phyloP scores from a whole-genome alignment of 2,113 vertebrate species.

The Excalfactoria chinensis region DNA sequence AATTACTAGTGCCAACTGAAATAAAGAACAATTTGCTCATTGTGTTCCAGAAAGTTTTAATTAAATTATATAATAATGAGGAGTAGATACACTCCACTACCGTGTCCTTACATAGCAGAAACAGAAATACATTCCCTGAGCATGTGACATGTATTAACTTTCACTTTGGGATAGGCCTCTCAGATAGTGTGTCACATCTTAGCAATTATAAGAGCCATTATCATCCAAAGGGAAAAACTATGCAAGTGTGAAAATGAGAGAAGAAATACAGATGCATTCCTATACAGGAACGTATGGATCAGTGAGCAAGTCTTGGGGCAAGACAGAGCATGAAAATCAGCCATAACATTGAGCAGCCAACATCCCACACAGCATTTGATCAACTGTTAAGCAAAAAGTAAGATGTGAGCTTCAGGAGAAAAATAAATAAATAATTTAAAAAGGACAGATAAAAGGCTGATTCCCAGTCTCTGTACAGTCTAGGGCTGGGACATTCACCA shows the following conservation, averaged over 20 bases:
- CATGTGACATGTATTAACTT: background rate
- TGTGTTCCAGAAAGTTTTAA: background rate
- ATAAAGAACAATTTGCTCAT: background rate
- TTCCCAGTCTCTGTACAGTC: background rate
- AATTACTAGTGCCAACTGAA: background rate
- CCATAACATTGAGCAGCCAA: background rate
- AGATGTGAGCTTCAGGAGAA: background rate
- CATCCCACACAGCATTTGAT: background rate
- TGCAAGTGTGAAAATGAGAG: conserved; percentile 44
- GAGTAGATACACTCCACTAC: background rate
- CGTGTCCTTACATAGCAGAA: background rate
- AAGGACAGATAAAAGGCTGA: background rate
- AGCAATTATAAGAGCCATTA: conserved; percentile 23
- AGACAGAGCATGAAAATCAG: conserved; percentile 21
- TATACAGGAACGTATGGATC: background rate
- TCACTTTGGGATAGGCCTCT: background rate
- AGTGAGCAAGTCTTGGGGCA: conserved; percentile 13
- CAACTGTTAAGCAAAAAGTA: background rate
- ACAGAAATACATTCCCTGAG: background rate
- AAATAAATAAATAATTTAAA: background rate
- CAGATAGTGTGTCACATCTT: background rate
- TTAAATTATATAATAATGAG: background rate
- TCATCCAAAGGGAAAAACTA: conserved; percentile 32
- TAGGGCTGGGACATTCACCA: background rate
- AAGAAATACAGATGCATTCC: conserved; percentile 5